Evolutionary conservation across 1,140 invertebrate species (phyloP), one percentile per base, ranked within the genome.

Genomic region (Pachyrhynchus sulphureomaculatus): DNA sequence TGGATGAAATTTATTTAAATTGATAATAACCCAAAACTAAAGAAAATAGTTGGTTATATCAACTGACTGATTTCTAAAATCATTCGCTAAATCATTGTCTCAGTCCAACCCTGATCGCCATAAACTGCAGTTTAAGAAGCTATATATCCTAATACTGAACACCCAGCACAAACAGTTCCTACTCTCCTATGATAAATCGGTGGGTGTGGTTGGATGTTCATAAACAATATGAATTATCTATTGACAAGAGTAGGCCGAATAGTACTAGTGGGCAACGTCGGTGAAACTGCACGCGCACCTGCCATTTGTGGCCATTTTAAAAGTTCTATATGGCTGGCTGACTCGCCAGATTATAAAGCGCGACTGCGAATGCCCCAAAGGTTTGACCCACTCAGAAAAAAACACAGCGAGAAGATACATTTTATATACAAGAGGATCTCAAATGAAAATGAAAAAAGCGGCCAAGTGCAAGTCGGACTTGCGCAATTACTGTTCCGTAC

Each of bases 161-260:
- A 33, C 42, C 37, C 23, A 51, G 39, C 32, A 20, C 20, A 32
- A 32, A 44, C 55, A 52, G 65, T 60, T 65, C 51, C 63, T 49
- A 52, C 24, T 54, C 59, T 17, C 42, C 44, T 48, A 61, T 62
- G 59, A 66, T 66, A 66, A 62, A 66, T 60, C 52, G 56, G 39
- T 42, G 49, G 65, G 65, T 55, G 65, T 63, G 65, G 54, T 34
- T 42, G 49, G 41, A 41, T 45, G 64, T 47, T 49, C 65, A 64
- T 62, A 67, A 67, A 64, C 61, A 62, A 58, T 64, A 67, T 64
- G 61, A 67, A 67, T 67, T 67, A 67, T 64, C 65, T 64, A 67
- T 67, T 64, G 65, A 67, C 65, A 64, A 64, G 65, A 67, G 65
- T 67, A 67, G 65, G 65, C 55, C 65, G 65, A 64, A 64, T 67